These are phyloP conservation scores for Zenarchopterus dispar DNA, from an alignment of 2,797 vertebrate species.

Conservation along the genomic window DNA sequence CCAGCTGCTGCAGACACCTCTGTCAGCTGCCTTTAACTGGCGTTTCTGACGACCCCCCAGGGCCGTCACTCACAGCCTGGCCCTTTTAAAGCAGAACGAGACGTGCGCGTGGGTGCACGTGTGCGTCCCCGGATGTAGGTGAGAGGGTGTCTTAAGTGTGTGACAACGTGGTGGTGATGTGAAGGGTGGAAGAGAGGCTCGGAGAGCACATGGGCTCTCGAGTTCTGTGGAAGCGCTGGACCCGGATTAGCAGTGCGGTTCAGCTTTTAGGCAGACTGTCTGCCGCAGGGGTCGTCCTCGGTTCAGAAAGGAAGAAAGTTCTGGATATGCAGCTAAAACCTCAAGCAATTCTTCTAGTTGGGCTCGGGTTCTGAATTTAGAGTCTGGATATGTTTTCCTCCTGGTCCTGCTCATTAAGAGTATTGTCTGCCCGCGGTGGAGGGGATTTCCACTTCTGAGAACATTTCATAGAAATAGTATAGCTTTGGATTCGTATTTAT, in stretches of 20 bases:
- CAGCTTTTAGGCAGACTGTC: conserved; percentile 40
- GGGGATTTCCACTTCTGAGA: conserved; percentile 16
- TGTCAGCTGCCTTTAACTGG: conserved; percentile 33
- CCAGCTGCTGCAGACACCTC: conserved; percentile 46
- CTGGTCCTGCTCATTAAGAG: conserved; percentile 24
- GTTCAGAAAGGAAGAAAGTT: conserved; percentile 48
- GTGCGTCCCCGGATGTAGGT: conserved; percentile 6
- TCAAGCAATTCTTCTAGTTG: conserved; percentile 10
- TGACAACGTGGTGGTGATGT: conserved; percentile 14
- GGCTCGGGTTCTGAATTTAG: conserved; percentile 27
- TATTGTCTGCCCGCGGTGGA: conserved; percentile 22
- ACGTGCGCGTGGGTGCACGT: neutral
- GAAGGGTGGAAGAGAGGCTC: conserved; percentile 13
- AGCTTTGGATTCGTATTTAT: no score
- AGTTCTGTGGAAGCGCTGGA: conserved; percentile 13
- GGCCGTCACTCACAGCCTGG: conserved; percentile 27
- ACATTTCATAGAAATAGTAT: no score
- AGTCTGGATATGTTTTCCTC: conserved; percentile 51
- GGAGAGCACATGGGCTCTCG: conserved; percentile 23
- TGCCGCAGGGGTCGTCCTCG: conserved; percentile 45
- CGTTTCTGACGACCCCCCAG: conserved; percentile 28
- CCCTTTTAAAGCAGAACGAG: conserved; percentile 25
- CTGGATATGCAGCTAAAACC: conserved; percentile 28
- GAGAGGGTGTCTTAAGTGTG: conserved; percentile 45
- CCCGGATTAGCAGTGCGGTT: conserved; percentile 31